Base-by-base conservation (phyloP, 2,797 vertebrate species). In the Halcyon smyrnensis region DNA sequence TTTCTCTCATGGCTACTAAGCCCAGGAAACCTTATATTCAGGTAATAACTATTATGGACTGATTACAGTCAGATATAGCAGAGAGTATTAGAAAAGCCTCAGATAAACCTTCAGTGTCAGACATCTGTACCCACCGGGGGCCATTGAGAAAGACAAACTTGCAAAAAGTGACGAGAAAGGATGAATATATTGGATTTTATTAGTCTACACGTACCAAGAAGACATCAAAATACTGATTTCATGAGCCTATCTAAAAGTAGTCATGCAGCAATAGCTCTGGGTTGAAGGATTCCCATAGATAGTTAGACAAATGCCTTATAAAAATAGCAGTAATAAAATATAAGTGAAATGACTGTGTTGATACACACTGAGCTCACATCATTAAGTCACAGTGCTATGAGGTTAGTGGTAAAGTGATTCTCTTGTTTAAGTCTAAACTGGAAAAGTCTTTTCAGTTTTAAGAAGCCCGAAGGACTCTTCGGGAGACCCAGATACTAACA, bases 311-410 rank as follows among this genome's bases (percentile, higher is more conserved):
- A 89, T 63, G 93, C 41, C 48, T 89, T 95, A 82, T 87, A 95
- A 97, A 95, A 92, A 89, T 63, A 68, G 50, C 88, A 97, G 43
- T 70, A 75, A 21, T 91, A 86, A 96, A 93, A 84, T 23, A 48
- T 39, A 91, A 94, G 68, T 81, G 70, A 78, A 92, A 69, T n/a
- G n/a, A 24, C 67, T 62, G 19, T 57, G 37, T 34, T 60, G 50
- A 62, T 80, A 81, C 79, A 77, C 10, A 39, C 23, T 34, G 51
- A 87, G n/a, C 64, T 94, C 90, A 64, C 62, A 89, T 82, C 87
- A 60, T 91, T 64, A 84, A 87, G 45, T 74, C 67, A 77, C 28
- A 39, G 85, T 24, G 56, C 45, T 88, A 70, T 80, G 62, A 92
- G 39, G 41, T 77, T 90, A 83, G n/a, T 64, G 73, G 56, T 68